phyloP scores from a whole-genome alignment of 2,797 vertebrate genomes.

The Melanotaenia nigrans region DNA sequence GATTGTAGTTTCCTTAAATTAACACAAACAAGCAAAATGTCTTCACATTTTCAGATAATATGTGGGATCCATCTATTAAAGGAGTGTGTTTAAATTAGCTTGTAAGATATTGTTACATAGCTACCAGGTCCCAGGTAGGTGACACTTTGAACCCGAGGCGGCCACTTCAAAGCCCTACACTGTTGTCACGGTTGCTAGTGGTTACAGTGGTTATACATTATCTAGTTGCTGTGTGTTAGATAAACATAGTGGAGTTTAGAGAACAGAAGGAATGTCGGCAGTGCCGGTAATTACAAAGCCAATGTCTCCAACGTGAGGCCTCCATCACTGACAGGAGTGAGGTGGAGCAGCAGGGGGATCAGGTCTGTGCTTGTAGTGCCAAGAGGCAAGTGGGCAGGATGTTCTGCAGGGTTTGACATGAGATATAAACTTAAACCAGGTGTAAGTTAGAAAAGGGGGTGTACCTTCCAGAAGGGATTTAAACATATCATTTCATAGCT shows the following conservation, averaged over 20 bases:
- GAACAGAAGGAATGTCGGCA: slow-evolving; percentile 77
- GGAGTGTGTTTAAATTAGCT: slow-evolving; percentile 7
- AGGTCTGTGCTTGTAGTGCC: slow-evolving; percentile 63
- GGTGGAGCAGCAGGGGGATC: slow-evolving; percentile 43
- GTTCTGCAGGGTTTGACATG: slow-evolving; percentile 26
- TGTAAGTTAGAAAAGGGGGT: slow-evolving; percentile 13
- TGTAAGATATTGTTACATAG: neutral
- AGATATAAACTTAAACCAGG: slow-evolving; percentile 28
- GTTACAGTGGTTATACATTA: slow-evolving; percentile 76
- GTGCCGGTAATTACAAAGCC: slow-evolving; percentile 78
- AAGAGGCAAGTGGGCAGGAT: slow-evolving; percentile 16
- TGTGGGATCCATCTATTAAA: slow-evolving; percentile 1
- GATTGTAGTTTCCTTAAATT: slow-evolving; percentile 37
- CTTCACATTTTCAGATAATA: slow-evolving; percentile 22
- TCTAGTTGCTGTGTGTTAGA: slow-evolving; percentile 74
- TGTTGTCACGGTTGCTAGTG: slow-evolving; percentile 74
- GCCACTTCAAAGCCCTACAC: slow-evolving; percentile 52
- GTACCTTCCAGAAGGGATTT: no score
- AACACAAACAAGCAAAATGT: slow-evolving; percentile 39
- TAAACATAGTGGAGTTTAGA: slow-evolving; percentile 75
- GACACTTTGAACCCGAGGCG: slow-evolving; percentile 35
- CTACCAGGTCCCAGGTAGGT: slow-evolving; percentile 30
- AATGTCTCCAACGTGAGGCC: slow-evolving; percentile 50
- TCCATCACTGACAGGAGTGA: slow-evolving; percentile 52
- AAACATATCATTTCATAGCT: no score